phyloP scores from a whole-genome alignment of 2,113 vertebrate genomes.

The Asarcornis scutulata region DNA sequence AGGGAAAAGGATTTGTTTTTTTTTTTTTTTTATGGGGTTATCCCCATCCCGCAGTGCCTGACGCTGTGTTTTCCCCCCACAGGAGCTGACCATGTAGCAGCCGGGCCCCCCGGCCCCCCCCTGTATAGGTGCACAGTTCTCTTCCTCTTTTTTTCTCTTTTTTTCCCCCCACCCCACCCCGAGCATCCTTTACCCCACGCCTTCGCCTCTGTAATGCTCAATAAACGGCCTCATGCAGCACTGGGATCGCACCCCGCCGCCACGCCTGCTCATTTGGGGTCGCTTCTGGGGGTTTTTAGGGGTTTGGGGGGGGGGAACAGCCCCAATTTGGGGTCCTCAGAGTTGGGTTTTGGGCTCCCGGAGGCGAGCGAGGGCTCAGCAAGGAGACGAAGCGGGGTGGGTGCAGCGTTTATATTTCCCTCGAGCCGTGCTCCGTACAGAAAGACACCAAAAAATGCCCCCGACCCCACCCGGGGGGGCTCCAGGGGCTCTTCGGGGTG shows the following conservation, averaged over 20 bases:
- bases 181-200: not conserved
- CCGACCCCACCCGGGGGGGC: not conserved
- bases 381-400: not conserved
- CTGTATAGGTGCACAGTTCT: constrained; percentile 59
- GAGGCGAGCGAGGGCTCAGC: not conserved
- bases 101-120: not conserved
- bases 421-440: not conserved
- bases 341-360: no score
- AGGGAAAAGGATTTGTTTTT: no score
- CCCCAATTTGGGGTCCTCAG: no score
- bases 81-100: constrained; percentile 84
- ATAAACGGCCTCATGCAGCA: constrained; percentile 56
- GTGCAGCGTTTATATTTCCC: not conserved
- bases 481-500: not conserved
- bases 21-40: no score
- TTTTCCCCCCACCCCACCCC: not conserved
- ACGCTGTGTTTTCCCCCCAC: not conserved
- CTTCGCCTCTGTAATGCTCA: constrained; percentile 24
- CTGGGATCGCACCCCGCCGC: not conserved
- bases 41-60: not conserved
- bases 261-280: not conserved
- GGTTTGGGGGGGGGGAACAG: not conserved
- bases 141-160: not conserved
- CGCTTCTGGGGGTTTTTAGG: no score
- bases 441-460: not conserved